Evolutionary conservation across 2,797 vertebrate genomes (phyloP).

Genomic region (Astyanax mexicanus): DNA sequence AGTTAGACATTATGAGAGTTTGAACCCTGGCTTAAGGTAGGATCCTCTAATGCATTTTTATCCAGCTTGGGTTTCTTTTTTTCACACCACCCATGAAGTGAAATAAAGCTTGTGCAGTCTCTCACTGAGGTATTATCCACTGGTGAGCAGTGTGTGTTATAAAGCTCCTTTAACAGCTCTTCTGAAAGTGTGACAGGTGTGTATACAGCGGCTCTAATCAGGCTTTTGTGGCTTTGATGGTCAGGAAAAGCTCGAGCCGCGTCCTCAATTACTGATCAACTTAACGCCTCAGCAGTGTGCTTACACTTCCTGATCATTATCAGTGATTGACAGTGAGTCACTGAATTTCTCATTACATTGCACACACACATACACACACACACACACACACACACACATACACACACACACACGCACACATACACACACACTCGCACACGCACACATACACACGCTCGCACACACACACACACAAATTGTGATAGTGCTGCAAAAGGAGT

Average conservation of each 20-base stretch:
- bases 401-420: background rate
- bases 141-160: too few relatives aligned
- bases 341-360: background rate
- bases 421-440: conserved; percentile 28
- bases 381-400: conserved; percentile 23
- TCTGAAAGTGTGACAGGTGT: background rate
- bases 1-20: too few relatives aligned
- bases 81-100: too few relatives aligned
- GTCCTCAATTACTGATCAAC: background rate
- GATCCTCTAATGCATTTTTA: too few relatives aligned
- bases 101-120: background rate
- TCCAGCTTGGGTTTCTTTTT: too few relatives aligned
- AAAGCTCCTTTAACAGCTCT: background rate
- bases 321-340: conserved; percentile 22
- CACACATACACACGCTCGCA: background rate
- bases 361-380: conserved; percentile 16
- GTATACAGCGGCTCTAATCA: background rate
- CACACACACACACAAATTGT: conserved; percentile 13
- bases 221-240: background rate
- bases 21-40: too few relatives aligned
- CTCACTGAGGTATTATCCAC: too few relatives aligned
- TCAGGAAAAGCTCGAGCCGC: background rate
- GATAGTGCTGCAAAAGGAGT: conserved; percentile 5
- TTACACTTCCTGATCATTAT: conserved; percentile 29
- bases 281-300: background rate